Base-by-base conservation (phyloP, 2,113 vertebrate genomes). In the Phaethornis superciliosus region DNA sequence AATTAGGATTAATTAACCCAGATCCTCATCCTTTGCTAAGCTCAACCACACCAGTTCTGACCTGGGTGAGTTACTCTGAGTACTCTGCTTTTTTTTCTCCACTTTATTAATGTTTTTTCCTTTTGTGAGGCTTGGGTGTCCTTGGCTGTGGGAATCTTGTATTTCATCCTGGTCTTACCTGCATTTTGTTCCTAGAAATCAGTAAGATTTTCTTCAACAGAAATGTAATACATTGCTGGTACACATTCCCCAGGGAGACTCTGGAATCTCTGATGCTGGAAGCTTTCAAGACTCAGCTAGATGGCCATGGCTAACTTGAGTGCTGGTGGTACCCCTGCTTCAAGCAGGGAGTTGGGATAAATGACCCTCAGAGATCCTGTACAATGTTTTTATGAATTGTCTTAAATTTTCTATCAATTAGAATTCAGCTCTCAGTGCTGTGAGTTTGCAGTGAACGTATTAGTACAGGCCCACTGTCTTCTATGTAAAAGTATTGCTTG, bases 1-100 rank as follows among this genome's bases (percentile, higher is more conserved):
- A 99, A 93, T 81, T 99, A 77, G 99, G 99, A 79, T 97, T 99
- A 90, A 99, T 99, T 90, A 98, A 98, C 96, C 95, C 97, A 37
- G 98, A 99, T 75, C 97, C 98, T 8, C 97, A 96, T 79, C 98
- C 98, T 55, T 69, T 98, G 76, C 97, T 99, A 71, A 97, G n/a
- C 28, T 93, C 91, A 28, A 94, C 96, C 10, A 92, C 92, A 0
- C 77, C 97, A 46, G 93, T 97, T 20, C 93, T 99, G 52, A 98
- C 98, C 79, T 99, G 99, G 99, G 99, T 99, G 95, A 98, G 98
- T 97, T 78, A 37, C 46, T 71, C 7, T 75, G 44, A 42, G 77
- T 83, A 28, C 9, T 85, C 30, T 68, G 18, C 44, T 12, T 75
- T 35, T 28, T 91, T 82, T 83, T 15, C 30, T 87, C 59, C 46